phyloP scores from a whole-genome alignment of 2,888 invertebrate species.

The Eilema caniola region DNA sequence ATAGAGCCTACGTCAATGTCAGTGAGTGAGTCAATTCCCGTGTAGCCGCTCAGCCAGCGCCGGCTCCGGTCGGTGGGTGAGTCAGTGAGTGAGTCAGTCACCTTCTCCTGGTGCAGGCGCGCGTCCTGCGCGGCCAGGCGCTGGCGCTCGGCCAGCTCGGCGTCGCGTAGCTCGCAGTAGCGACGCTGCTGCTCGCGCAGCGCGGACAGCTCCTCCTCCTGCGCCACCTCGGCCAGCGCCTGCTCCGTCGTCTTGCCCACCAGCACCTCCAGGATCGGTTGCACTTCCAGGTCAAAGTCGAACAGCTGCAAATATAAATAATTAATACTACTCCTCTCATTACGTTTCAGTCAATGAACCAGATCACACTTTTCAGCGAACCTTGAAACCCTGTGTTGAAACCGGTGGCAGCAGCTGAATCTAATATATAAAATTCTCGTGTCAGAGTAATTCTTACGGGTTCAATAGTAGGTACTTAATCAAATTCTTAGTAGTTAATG shows the following conservation, averaged over 20 bases:
- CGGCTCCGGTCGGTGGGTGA: no score
- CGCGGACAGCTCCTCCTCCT: constrained; percentile 96
- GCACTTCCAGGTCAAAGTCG: constrained; percentile 96
- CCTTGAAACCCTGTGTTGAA: no score
- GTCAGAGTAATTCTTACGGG: neutral
- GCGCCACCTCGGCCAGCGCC: constrained; percentile 95
- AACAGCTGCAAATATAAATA: constrained; percentile 88
- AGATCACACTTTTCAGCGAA: no score
- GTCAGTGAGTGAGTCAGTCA: no score
- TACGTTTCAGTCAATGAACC: no score
- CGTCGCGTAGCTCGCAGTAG: constrained; percentile 90
- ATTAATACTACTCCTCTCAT: neutral
- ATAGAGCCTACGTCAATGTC: neutral
- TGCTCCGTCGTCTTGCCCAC: constrained; percentile 97
- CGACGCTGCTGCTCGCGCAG: constrained; percentile 92
- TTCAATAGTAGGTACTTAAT: neutral
- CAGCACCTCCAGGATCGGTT: constrained; percentile 95
- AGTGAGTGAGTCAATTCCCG: no score
- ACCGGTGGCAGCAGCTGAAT: no score
- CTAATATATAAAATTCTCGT: no score
- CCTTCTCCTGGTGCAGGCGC: constrained; percentile 89
- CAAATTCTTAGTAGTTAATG: no score
- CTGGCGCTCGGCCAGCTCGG: constrained; percentile 93
- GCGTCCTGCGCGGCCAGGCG: constrained; percentile 93
- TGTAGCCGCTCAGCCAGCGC: no score